Evolutionary conservation across 2,797 vertebrate species (phyloP).

Genomic region (Echeneis naucrates): DNA sequence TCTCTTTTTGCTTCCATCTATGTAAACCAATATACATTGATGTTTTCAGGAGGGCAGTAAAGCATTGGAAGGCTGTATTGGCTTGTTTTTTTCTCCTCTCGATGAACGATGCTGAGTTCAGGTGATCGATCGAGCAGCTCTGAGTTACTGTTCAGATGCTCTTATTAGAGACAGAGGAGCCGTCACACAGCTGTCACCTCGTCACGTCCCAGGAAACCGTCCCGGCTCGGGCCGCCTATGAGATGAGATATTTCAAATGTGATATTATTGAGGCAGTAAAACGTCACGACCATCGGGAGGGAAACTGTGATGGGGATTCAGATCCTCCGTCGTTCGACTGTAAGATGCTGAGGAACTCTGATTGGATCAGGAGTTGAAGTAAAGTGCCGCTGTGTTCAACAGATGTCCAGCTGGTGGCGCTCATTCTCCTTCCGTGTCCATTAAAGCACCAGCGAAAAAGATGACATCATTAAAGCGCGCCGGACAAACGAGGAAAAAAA

Average conservation of each 20-base stretch:
- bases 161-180: conserved; percentile 49
- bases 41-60: conserved; percentile 81
- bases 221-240: no score
- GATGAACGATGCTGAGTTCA: conserved; percentile 75
- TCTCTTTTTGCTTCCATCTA: conserved; percentile 47
- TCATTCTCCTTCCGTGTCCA: no score
- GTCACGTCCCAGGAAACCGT: conserved; percentile 14
- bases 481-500: no score
- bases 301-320: conserved; percentile 17
- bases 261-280: conserved; percentile 28
- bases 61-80: conserved; percentile 76
- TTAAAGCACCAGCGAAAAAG: no score
- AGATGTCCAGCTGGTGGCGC: no score
- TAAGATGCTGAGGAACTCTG: no score
- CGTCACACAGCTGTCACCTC: conserved; percentile 40
- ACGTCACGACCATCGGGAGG: not conserved
- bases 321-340: no score
- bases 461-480: no score
- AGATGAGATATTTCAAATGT: conserved; percentile 38
- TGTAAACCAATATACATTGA: conserved; percentile 83
- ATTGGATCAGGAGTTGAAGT: no score
- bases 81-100: conserved; percentile 77
- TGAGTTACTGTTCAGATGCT: conserved; percentile 56
- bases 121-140: conserved; percentile 72
- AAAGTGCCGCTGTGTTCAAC: no score